These are phyloP conservation scores for Ruditapes philippinarum DNA, from an alignment of 1,140 invertebrate genomes.

Conservation along the genomic window DNA sequence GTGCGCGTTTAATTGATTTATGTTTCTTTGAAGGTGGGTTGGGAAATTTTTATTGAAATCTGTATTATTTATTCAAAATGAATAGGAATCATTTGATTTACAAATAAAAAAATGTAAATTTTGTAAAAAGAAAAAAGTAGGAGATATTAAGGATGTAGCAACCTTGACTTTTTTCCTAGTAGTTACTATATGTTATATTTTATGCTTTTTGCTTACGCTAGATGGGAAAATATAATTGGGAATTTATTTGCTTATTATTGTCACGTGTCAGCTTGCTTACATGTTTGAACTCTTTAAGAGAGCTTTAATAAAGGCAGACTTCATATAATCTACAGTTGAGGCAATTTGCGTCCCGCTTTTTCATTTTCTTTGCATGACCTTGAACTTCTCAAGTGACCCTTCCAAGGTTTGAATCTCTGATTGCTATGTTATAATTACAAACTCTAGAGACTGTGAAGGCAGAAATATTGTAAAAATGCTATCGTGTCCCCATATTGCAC, in stretches of 20 bases:
- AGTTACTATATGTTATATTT: slow-evolving; percentile 51
- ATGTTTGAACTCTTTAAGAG: slow-evolving; percentile 57
- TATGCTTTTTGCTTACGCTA: slow-evolving; percentile 63
- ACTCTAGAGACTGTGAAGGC: neutral
- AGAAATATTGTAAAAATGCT: slow-evolving; percentile 4
- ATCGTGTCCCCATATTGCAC: no score
- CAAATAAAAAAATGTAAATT: no score
- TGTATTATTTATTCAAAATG: no score
- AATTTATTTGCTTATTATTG: slow-evolving; percentile 62
- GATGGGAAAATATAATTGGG: slow-evolving; percentile 60
- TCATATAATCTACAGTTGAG: slow-evolving; percentile 54
- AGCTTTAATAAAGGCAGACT: slow-evolving; percentile 67
- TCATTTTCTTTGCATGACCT: slow-evolving; percentile 65
- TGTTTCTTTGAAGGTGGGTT: no score
- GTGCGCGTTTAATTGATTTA: no score
- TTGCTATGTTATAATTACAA: slow-evolving; percentile 33
- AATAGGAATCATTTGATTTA: no score
- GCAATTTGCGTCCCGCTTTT: slow-evolving; percentile 54
- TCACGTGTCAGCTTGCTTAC: slow-evolving; percentile 58
- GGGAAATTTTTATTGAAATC: no score
- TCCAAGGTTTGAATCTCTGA: slow-evolving; percentile 23
- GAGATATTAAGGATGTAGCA: neutral
- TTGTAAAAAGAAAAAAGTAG: no score
- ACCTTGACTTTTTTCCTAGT: slow-evolving; percentile 34
- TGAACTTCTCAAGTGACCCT: neutral